Percentiles rank a stretch among this genome's conserved stretches.
phyloP scores from a whole-genome alignment of 2,797 vertebrate species.

The Girardinus metallicus region DNA sequence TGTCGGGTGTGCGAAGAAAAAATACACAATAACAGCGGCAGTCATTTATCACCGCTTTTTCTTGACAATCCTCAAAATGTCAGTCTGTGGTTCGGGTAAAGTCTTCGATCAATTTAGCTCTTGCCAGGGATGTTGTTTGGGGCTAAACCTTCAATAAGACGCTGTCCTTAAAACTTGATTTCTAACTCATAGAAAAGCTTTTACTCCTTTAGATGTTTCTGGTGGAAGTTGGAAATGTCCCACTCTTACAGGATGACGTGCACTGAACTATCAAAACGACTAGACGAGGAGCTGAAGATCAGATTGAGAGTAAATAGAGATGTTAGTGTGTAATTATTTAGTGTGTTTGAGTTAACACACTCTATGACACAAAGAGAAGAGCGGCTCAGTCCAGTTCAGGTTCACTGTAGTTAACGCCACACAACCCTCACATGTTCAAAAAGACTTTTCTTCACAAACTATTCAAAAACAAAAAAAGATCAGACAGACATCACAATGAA shows the following conservation, averaged over 20 bases:
- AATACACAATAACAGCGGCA: neutral
- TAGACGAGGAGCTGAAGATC: neutral
- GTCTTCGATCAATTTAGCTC: neutral
- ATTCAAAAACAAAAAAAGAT: no score
- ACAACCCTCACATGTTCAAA: neutral
- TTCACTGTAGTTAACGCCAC: neutral
- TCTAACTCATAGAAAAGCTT: neutral
- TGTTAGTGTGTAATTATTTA: neutral
- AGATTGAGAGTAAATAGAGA: neutral
- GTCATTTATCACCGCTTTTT: conserved; percentile 14
- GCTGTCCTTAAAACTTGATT: neutral
- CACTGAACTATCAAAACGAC: neutral
- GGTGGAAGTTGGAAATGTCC: neutral
- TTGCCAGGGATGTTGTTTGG: neutral
- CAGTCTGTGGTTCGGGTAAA: neutral
- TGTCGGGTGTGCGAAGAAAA: conserved; percentile 4
- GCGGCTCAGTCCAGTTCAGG: neutral
- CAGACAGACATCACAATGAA: no score
- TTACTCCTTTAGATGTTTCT: neutral
- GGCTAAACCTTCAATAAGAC: neutral
- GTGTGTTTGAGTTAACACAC: neutral
- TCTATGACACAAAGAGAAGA: neutral
- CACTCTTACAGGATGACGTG: neutral
- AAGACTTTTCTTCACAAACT: neutral
- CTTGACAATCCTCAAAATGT: conserved; percentile 5